Base-by-base conservation (phyloP, 1,140 invertebrate species). In the Drosophila ohnishii region DNA sequence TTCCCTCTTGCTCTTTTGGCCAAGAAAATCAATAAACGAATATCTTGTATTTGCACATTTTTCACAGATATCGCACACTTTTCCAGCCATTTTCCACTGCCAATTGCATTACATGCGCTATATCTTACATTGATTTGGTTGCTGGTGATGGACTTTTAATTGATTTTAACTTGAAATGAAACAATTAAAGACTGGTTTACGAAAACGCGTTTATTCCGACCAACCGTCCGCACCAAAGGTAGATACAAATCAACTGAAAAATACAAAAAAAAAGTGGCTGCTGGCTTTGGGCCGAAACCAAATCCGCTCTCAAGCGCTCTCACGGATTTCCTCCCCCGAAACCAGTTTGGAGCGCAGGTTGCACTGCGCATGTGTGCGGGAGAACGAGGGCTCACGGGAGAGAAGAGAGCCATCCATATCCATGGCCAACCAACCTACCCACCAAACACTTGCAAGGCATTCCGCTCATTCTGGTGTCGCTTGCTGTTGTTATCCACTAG, bases 141-240 rank as follows among this genome's bases (percentile, higher is more conserved):
- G 37, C 74, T 64, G 63, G 70, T 62, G 42, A 47, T 19, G 42
- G 61, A 67, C 64, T 66, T 61, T 78, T 67, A 58, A 78, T 75
- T 75, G 51, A 65, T 61, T 72, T 72, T 51, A 25, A 66, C 42
- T 51, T 60, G 47, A 76, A 76, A 75, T 42, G 19, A 75, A 57
- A 81, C 58, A 78, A 75, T 71, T 76, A 75, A 78, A 86, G 83
- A 88, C 85, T 85, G 83, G 84, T 87, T 86, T 87, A 84, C 64
- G 40, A 64, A 76, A 50, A 64, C 62, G 73, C 74, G 85, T 78
- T 79, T 64, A 62, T 59, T 73, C 84, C 84, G 80, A 83, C 73
- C 65, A 88, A 80, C 84, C 84, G 84, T 88, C 85, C 84, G 84
- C 84, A 88, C 85, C 84, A 88, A 88, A 89, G 85, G 85, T 88